Conservation (phyloP, 2,113 vertebrate species). For the Panthera tigris region DNA sequence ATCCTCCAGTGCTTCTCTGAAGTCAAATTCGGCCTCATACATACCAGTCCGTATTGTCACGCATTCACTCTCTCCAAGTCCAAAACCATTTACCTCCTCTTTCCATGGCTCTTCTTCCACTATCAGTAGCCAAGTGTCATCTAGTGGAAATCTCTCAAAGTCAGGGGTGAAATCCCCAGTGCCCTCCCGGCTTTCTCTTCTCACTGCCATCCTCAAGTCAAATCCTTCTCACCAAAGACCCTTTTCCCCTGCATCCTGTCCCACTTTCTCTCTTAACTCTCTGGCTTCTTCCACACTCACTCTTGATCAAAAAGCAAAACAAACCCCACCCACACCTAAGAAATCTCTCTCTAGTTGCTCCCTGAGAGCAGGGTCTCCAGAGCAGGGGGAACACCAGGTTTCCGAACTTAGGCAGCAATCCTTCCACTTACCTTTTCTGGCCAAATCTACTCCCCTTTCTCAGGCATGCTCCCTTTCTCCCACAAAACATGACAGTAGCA, state of each 20-base stretch:
- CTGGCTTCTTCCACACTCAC: constrained; percentile 81
- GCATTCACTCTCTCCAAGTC: constrained; percentile 89
- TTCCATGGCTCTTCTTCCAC: constrained; percentile 86
- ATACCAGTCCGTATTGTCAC: constrained; percentile 87
- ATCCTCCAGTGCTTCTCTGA: constrained; percentile 82
- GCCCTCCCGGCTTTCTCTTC: constrained; percentile 92
- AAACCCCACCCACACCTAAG: constrained; percentile 72
- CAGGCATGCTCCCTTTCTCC: constrained; percentile 44
- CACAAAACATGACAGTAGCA: not conserved
- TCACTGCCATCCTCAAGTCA: constrained; percentile 96
- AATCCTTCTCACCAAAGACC: constrained; percentile 83
- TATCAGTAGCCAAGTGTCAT: constrained; percentile 81
- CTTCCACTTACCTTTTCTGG: constrained; percentile 27
- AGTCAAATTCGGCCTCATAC: constrained; percentile 84
- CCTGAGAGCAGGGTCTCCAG: constrained; percentile 64
- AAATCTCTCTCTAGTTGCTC: constrained; percentile 81
- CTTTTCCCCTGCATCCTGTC: constrained; percentile 83
- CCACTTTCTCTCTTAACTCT: constrained; percentile 88
- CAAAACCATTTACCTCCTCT: constrained; percentile 87
- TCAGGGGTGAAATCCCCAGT: constrained; percentile 82
- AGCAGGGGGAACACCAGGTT: constrained; percentile 61
- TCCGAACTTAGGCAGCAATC: constrained; percentile 40
- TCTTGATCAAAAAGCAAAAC: constrained; percentile 81
- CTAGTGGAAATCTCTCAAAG: constrained; percentile 72
- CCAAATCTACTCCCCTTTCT: constrained; percentile 46